Percentiles rank a stretch among this genome's conserved stretches.
Conservation (phyloP, 2,888 invertebrate species). For the Gymnocheta viridis region DNA sequence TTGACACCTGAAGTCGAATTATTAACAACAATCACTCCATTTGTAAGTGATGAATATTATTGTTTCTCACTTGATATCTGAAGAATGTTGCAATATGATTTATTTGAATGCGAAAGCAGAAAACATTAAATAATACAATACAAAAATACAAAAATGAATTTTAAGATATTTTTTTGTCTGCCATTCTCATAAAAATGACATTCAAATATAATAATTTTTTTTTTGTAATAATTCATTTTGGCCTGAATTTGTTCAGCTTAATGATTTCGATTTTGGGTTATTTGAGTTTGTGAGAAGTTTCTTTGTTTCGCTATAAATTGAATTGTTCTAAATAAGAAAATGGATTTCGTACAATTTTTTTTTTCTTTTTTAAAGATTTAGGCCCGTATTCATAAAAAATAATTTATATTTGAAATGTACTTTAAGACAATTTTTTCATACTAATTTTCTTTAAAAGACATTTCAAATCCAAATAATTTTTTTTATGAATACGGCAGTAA, state of each 20-base stretch:
- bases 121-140: neutral
- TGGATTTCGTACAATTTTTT: slow-evolving; percentile 19
- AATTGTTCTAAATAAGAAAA: slow-evolving; percentile 3
- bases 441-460: too few relatives aligned
- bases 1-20: slow-evolving; percentile 68
- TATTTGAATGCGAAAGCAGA: slow-evolving; percentile 22
- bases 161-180: slow-evolving; percentile 23
- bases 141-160: slow-evolving; percentile 4
- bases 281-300: slow-evolving; percentile 27
- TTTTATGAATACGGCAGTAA: too few relatives aligned
- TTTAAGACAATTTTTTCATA: too few relatives aligned
- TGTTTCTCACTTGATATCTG: slow-evolving; percentile 66
- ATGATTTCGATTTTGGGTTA: slow-evolving; percentile 2
- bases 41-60: slow-evolving; percentile 43
- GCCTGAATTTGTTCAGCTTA: slow-evolving; percentile 44
- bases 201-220: slow-evolving; percentile 25
- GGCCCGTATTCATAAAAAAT: too few relatives aligned
- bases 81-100: slow-evolving; percentile 70
- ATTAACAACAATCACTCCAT: slow-evolving; percentile 66
- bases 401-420: too few relatives aligned
- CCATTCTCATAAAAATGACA: slow-evolving; percentile 30
- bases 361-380: too few relatives aligned
- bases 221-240: slow-evolving; percentile 45
- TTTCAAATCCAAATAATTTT: too few relatives aligned
- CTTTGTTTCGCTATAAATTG: slow-evolving; percentile 15